Conservation (phyloP, 2,888 invertebrate genomes). For the Fabriciana adippe region DNA sequence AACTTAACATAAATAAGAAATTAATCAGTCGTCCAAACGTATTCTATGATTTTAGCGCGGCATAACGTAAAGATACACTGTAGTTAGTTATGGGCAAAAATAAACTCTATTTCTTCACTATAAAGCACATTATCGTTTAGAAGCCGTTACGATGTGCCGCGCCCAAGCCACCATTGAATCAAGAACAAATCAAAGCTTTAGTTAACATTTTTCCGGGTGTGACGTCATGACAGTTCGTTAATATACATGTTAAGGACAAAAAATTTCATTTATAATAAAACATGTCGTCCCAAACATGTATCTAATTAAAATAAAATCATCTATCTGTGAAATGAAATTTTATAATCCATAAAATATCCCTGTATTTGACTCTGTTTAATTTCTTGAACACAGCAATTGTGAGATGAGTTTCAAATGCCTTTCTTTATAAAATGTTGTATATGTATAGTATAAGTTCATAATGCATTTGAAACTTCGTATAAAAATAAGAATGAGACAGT, state of each 20-base stretch:
- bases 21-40: slow-evolving; percentile 39
- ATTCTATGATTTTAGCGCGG: slow-evolving; percentile 36
- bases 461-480: slow-evolving; percentile 59
- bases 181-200: slow-evolving; percentile 81
- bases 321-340: slow-evolving; percentile 57
- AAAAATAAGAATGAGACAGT: slow-evolving; percentile 59
- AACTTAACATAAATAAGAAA: slow-evolving; percentile 34
- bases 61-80: slow-evolving; percentile 24
- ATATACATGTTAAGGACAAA: slow-evolving; percentile 36
- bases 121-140: slow-evolving; percentile 36
- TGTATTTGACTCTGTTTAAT: slow-evolving; percentile 80
- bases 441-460: slow-evolving; percentile 41
- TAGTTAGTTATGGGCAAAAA: slow-evolving; percentile 29
- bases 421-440: slow-evolving; percentile 36
- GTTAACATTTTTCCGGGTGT: slow-evolving; percentile 51
- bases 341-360: slow-evolving; percentile 78
- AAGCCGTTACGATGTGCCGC: slow-evolving; percentile 53
- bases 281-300: slow-evolving; percentile 35
- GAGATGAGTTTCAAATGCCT: slow-evolving; percentile 62
- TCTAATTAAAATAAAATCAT: slow-evolving; percentile 49
- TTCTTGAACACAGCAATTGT: slow-evolving; percentile 74
- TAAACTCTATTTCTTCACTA: slow-evolving; percentile 30
- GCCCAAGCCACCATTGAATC: slow-evolving; percentile 73
- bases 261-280: slow-evolving; percentile 39
- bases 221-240: slow-evolving; percentile 49